A percentile compares a stretch with the other conserved stretches of the same genome.
Conservation (phyloP, 2,888 invertebrate species). For the Plagodis dolabraria region DNA sequence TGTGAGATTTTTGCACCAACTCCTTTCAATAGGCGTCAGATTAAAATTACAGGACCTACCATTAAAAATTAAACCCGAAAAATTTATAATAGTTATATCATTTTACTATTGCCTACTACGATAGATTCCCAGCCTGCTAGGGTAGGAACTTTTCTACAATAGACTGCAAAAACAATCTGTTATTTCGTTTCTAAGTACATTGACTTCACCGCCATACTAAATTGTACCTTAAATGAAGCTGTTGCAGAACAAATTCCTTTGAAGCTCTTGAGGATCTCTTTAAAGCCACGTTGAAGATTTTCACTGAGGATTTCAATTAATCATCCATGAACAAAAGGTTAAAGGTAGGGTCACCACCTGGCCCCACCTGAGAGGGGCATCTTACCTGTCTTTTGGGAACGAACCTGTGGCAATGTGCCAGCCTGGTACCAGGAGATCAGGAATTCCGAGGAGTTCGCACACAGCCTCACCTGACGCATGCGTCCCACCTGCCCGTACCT, state of each 20-base stretch:
- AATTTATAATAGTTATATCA: no score
- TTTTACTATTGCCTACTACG: no score
- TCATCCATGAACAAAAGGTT: constrained; percentile 28
- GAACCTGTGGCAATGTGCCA: constrained; percentile 85
- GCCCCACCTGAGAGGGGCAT: constrained; percentile 59
- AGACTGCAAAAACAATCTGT: no score
- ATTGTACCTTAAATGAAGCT: not conserved
- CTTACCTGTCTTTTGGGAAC: constrained; percentile 72
- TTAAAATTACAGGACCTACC: no score
- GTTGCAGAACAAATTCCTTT: constrained; percentile 2
- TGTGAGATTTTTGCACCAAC: no score
- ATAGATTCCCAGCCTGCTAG: no score
- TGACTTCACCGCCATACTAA: not conserved
- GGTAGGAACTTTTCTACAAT: no score
- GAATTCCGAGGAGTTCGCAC: constrained; percentile 53
- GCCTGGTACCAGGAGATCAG: constrained; percentile 76
- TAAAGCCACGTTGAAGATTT: not conserved
- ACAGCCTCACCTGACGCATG: constrained; percentile 75
- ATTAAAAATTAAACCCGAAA: no score
- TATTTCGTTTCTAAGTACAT: no score
- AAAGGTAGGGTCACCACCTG: constrained; percentile 59
- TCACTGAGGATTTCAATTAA: constrained; percentile 11
- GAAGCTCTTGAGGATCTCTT: not conserved
- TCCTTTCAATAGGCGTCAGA: no score
- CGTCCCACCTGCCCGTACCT: constrained; percentile 77